Conservation (phyloP, 2,888 invertebrate genomes). For the Harpalus rufipes region DNA sequence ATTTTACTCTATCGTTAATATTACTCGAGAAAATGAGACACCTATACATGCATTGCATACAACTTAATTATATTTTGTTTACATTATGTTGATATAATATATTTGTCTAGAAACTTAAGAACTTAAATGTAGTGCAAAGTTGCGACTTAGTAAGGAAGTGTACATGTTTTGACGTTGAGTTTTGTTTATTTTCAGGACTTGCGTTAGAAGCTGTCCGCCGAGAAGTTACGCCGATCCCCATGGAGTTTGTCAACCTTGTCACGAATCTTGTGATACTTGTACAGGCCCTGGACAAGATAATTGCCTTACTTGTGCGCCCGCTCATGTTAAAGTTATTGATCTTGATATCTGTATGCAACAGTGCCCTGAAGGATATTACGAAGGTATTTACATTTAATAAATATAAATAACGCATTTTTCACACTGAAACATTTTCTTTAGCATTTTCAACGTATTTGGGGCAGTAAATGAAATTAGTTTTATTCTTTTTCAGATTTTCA, state of each 20-base stretch:
- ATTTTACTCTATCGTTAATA: too few relatives aligned
- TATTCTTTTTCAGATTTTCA: conserved; percentile 75
- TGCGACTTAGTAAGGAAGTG: background rate
- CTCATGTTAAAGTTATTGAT: conserved; percentile 90
- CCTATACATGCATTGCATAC: background rate
- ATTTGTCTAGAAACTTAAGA: conserved; percentile 22
- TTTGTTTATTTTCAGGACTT: conserved; percentile 80
- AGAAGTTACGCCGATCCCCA: conserved; percentile 90
- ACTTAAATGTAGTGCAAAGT: conserved; percentile 19
- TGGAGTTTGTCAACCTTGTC: conserved; percentile 91
- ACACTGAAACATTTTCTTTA: background rate
- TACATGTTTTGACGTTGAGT: conserved; percentile 69
- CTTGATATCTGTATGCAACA: conserved; percentile 92
- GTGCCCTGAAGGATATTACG: conserved; percentile 94
- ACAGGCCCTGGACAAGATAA: conserved; percentile 93
- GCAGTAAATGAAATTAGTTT: background rate
- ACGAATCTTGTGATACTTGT: conserved; percentile 93
- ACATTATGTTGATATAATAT: conserved; percentile 1
- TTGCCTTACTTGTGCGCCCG: conserved; percentile 90
- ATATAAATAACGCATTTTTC: too few relatives aligned
- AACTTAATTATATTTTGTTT: conserved; percentile 5
- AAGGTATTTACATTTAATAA: conserved; percentile 78
- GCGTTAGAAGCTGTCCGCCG: conserved; percentile 91
- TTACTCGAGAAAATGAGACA: too few relatives aligned
- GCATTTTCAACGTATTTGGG: background rate